phyloP scores from a whole-genome alignment of 2,888 invertebrate genomes.

The Herminia tarsipennalis region DNA sequence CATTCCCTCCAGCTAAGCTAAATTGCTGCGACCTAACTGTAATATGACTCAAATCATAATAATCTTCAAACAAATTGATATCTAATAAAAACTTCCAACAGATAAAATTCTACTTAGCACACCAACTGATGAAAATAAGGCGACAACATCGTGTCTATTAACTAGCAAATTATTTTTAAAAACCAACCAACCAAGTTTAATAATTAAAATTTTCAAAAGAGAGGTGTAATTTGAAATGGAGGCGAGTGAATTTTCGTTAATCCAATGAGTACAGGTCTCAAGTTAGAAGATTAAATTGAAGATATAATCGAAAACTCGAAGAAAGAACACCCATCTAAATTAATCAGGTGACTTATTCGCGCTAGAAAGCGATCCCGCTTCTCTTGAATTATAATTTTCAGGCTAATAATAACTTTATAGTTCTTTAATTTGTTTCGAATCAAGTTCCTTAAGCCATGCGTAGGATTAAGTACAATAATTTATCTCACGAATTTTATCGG shows the following conservation, averaged over 20 bases:
- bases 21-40: too few relatives aligned
- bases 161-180: constrained; percentile 10
- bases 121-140: constrained; percentile 8
- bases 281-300: constrained; percentile 37
- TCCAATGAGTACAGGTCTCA: constrained; percentile 32
- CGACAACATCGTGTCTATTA: constrained; percentile 10
- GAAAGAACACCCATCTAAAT: constrained; percentile 54
- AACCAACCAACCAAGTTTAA: constrained; percentile 20
- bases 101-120: constrained; percentile 7
- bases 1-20: not conserved
- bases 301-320: constrained; percentile 34
- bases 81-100: constrained; percentile 3
- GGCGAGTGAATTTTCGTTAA: constrained; percentile 47
- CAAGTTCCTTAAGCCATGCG: too few relatives aligned
- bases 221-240: constrained; percentile 45
- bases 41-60: not conserved
- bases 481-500: too few relatives aligned
- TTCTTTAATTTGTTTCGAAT: not conserved
- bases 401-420: not conserved
- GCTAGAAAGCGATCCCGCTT: constrained; percentile 12
- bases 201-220: constrained; percentile 52
- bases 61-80: not conserved
- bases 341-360: constrained; percentile 57
- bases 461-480: too few relatives aligned
- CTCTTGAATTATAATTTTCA: constrained; percentile 26